Base-by-base conservation (phyloP, 2,888 invertebrate genomes). In the Agrochola macilenta region DNA sequence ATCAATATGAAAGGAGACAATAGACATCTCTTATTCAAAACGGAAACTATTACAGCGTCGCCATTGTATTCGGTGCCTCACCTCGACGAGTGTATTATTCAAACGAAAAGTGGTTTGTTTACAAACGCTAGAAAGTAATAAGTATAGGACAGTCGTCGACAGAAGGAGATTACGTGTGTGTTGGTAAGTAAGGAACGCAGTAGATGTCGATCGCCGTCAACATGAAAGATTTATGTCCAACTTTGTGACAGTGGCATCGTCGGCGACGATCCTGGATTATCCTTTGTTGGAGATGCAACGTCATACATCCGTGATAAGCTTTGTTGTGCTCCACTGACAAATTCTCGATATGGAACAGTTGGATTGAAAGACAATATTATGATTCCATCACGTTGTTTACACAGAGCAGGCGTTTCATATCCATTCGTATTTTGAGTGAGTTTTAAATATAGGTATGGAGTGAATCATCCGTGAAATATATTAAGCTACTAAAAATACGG, bases 1-100 rank as follows among this genome's bases (percentile, higher is more conserved):
- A 96, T 96, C 96, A 96, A 96, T 96, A 96, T 91, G 93, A 91
- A 92, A 91, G 91, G 92, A 96, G 95, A 96, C 96, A 96, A 96
- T 96, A 91, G 95, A 89, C 93, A 94, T 94, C 93, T 94, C 95
- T 94, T 95, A 95, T 95, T 95, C 94, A 94, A 94, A 96, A 95
- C 95, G 96, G 96, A 96, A 96, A 96, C 96, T 96, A 95, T 96
- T 96, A 96, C 93, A 93, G 94, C 89, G 90, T 92, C 90, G 92
- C 95, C 92, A 96, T 96, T 96, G 96, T 96, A 92, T 95, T 94
- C 94, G 90, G 91, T 90, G 94, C 94, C 94, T 95, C 95, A 94
- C 95, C 95, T 95, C 93, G 90, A 90, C 91, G 91, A 93, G 93
- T 94, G 92, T 94, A 95, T 96, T 95, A 96, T 96, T 95, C 95